Evolutionary conservation across 2,888 invertebrate species (phyloP).

Genomic region (Drosophila colorata): DNA sequence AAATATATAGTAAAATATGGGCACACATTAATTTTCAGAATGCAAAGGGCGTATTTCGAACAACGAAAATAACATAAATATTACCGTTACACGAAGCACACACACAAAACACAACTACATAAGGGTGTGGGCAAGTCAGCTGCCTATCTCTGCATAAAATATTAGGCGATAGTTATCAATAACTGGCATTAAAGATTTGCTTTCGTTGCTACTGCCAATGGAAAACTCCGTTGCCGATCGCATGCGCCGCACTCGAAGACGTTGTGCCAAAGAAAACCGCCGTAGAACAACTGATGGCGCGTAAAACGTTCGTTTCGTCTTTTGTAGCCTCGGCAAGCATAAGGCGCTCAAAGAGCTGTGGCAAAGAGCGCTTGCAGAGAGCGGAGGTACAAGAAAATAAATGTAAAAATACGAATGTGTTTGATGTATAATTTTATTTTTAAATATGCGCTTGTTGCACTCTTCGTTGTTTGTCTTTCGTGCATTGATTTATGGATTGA

Average conservation of each 20-base stretch:
- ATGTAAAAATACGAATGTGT: constrained; percentile 44
- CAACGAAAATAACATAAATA: not conserved
- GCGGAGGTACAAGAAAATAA: constrained; percentile 34
- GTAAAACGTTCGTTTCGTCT: constrained; percentile 45
- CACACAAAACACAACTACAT: constrained; percentile 15
- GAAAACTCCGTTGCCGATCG: constrained; percentile 53
- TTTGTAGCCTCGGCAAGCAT: constrained; percentile 62
- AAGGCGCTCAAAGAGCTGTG: constrained; percentile 34
- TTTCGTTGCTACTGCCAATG: not conserved
- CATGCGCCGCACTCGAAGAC: constrained; percentile 46
- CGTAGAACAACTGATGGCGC: constrained; percentile 69
- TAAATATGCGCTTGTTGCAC: constrained; percentile 58
- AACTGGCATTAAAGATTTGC: constrained; percentile 61
- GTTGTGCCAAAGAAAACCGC: constrained; percentile 59
- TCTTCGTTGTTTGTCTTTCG: constrained; percentile 43
- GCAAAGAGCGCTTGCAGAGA: constrained; percentile 29
- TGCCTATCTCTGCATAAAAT: constrained; percentile 45
- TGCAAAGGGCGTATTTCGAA: not conserved
- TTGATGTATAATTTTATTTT: constrained; percentile 58
- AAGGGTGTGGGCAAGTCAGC: constrained; percentile 43
- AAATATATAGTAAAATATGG: constrained; percentile 10
- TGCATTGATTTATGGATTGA: constrained; percentile 72
- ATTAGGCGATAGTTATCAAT: constrained; percentile 47
- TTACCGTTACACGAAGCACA: constrained; percentile 36
- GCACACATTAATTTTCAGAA: constrained; percentile 17